phyloP scores from a whole-genome alignment of 53 echinoderm and acorn worm genomes.

The Stichopus horrens region DNA sequence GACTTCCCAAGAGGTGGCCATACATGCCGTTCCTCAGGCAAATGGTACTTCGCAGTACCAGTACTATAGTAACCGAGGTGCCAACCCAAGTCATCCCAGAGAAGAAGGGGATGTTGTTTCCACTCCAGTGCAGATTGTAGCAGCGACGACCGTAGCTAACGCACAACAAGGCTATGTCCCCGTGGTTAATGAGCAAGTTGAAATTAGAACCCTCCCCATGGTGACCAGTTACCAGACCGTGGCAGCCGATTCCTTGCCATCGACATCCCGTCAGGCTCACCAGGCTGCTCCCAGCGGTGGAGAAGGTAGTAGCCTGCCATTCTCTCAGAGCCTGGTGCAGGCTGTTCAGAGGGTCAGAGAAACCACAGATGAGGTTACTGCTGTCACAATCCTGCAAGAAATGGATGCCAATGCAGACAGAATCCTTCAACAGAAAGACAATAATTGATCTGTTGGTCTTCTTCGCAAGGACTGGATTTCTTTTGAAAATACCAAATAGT shows the following conservation, averaged over 20 bases:
- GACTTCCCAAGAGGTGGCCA: conserved; percentile 27
- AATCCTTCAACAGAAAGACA: conserved; percentile 31
- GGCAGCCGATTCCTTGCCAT: background rate
- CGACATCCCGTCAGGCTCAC: conserved; percentile 20
- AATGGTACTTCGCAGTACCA: conserved; percentile 9
- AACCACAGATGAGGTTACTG: conserved; percentile 30
- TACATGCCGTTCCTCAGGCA: conserved; percentile 25
- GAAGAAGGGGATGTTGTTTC: background rate
- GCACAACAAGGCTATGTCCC: background rate
- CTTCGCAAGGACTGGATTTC: background rate
- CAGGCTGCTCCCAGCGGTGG: background rate
- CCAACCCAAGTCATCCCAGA: background rate
- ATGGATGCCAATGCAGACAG: conserved; percentile 48
- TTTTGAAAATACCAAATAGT: background rate
- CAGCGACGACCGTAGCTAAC: background rate
- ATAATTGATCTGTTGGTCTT: background rate
- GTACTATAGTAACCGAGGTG: conserved; percentile 2
- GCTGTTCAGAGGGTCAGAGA: conserved; percentile 38
- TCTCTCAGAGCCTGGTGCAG: conserved; percentile 36
- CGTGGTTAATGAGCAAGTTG: background rate
- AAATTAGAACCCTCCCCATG: conserved; percentile 13
- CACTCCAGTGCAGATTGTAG: conserved; percentile 32
- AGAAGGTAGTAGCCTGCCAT: conserved; percentile 16
- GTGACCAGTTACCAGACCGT: conserved; percentile 28
- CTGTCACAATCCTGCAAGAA: conserved; percentile 35